These are phyloP conservation scores for Drosophila athabasca DNA, from an alignment of 1,140 invertebrate species.

Conservation along the genomic window DNA sequence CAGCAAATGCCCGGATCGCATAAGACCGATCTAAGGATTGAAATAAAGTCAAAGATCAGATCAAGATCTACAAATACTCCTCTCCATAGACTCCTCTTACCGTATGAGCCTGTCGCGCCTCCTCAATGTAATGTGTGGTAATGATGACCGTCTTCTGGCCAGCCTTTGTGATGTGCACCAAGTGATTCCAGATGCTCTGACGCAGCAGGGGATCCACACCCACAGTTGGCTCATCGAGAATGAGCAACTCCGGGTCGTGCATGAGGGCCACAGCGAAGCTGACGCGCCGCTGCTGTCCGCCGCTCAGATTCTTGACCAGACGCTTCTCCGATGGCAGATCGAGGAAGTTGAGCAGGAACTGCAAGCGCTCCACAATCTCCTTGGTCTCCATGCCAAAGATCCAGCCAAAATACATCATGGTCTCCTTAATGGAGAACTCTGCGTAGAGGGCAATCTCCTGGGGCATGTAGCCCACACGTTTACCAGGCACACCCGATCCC, in stretches of 20 bases:
- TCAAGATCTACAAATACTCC: conserved; percentile 7
- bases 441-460: conserved; percentile 97
- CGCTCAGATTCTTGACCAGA: conserved; percentile 95
- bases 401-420: conserved; percentile 98
- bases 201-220: conserved; percentile 95
- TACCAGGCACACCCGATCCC: conserved; percentile 94
- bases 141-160: conserved; percentile 95
- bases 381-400: conserved; percentile 94
- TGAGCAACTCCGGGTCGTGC: conserved; percentile 95
- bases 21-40: conserved; percentile 92
- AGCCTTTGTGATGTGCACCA: conserved; percentile 92
- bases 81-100: conserved; percentile 85
- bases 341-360: conserved; percentile 95
- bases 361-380: conserved; percentile 91
- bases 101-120: conserved; percentile 93
- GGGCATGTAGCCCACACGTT: conserved; percentile 92
- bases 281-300: conserved; percentile 95
- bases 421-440: conserved; percentile 97
- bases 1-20: conserved; percentile 94
- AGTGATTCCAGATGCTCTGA: conserved; percentile 96
- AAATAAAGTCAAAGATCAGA: conserved; percentile 30
- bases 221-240: conserved; percentile 97
- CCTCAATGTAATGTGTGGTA: conserved; percentile 97
- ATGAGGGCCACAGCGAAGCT: conserved; percentile 96
- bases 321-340: conserved; percentile 93